phyloP scores from a whole-genome alignment of 2,888 invertebrate genomes.

The Drosophila acutilabella region DNA sequence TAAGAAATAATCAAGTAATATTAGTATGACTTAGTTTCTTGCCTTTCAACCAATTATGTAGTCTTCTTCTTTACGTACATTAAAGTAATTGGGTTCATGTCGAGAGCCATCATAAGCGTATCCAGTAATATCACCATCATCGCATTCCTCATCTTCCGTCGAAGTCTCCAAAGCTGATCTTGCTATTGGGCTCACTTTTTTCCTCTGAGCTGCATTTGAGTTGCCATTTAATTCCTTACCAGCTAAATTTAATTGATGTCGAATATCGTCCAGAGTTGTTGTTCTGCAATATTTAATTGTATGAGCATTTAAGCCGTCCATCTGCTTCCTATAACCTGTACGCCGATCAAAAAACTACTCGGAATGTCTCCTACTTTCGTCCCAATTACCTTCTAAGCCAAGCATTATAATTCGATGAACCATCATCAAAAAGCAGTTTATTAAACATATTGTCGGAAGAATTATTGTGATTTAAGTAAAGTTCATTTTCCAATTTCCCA shows the following conservation, averaged over 20 bases:
- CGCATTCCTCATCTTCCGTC: slow-evolving; percentile 86
- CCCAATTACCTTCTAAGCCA: slow-evolving; percentile 35
- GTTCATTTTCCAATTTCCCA: slow-evolving; percentile 34
- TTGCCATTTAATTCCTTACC: not conserved
- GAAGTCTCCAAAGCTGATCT: not conserved
- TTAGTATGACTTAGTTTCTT: too few species aligned
- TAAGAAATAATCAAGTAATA: not conserved
- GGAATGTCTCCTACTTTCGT: too few species aligned
- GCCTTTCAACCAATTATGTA: too few species aligned
- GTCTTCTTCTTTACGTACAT: slow-evolving; percentile 3
- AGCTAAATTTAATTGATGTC: slow-evolving; percentile 86
- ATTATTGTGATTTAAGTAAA: not conserved
- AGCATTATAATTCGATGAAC: slow-evolving; percentile 39
- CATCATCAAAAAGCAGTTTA: slow-evolving; percentile 38
- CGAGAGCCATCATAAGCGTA: slow-evolving; percentile 72
- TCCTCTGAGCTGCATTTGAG: slow-evolving; percentile 10
- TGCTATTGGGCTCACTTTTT: not conserved
- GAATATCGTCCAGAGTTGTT: slow-evolving; percentile 89
- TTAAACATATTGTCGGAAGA: not conserved
- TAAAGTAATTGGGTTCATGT: slow-evolving; percentile 18
- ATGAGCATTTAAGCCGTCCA: not conserved
- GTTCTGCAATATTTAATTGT: slow-evolving; percentile 86
- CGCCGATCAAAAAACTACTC: too few species aligned
- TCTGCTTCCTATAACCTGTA: too few species aligned
- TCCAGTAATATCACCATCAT: slow-evolving; percentile 87